Evolutionary conservation across 2,113 vertebrate species (phyloP).

Genomic region (Candoia aspera): DNA sequence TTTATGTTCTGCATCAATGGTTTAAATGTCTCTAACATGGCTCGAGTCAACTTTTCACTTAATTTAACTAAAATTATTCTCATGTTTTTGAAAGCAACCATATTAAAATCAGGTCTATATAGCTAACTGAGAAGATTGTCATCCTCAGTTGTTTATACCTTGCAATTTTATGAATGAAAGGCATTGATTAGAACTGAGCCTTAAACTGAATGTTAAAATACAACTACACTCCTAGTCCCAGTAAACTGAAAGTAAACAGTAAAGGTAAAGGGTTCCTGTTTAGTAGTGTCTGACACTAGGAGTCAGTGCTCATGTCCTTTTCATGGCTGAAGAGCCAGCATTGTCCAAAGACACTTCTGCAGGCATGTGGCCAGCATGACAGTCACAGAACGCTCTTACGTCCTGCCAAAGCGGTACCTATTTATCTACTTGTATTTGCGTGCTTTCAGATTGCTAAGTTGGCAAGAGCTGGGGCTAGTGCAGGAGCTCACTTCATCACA

Average conservation of each 20-base stretch:
- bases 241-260: not conserved
- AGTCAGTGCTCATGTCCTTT: no score
- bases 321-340: no score
- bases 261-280: no score
- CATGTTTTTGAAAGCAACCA: not conserved
- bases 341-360: no score
- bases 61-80: not conserved
- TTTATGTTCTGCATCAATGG: not conserved
- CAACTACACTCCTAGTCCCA: not conserved
- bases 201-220: not conserved
- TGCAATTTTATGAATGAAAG: not conserved
- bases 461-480: no score
- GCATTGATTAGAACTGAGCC: not conserved
- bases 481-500: no score
- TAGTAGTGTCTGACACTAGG: no score
- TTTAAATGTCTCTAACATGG: not conserved
- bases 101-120: not conserved
- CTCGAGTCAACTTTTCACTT: not conserved
- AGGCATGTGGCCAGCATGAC: no score
- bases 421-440: no score
- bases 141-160: not conserved
- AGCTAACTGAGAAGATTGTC: not conserved
- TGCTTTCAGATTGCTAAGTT: no score
- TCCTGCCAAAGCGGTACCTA: no score
- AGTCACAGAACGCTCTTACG: no score